Percentiles rank a stretch among this genome's conserved stretches.
These are phyloP conservation scores for Euthynnus affinis DNA, from an alignment of 2,797 vertebrate species.

Conservation along the genomic window DNA sequence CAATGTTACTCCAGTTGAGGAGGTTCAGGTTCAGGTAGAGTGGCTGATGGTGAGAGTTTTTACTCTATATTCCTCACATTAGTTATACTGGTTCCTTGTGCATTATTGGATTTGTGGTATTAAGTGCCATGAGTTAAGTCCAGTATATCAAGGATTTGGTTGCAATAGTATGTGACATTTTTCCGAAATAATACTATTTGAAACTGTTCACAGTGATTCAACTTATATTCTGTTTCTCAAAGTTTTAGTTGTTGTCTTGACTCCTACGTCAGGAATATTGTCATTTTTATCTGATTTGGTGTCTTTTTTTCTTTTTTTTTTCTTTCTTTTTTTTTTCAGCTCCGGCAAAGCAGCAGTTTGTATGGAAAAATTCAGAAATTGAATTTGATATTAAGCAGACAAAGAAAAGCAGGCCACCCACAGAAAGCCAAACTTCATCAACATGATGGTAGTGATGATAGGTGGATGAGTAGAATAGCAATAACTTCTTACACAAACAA, in stretches of 20 bases:
- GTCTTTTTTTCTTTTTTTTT: no score
- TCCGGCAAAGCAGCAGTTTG: neutral
- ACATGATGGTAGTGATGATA: neutral
- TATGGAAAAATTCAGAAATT: neutral
- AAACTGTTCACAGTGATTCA: neutral
- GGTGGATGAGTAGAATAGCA: conserved; percentile 15
- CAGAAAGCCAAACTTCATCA: conserved; percentile 24
- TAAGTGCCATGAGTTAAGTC: no score
- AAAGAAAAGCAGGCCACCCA: neutral
- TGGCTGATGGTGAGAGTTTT: no score
- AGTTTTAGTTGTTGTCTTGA: neutral
- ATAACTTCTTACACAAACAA: conserved; percentile 22
- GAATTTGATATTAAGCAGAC: neutral
- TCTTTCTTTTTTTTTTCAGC: neutral
- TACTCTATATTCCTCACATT: neutral
- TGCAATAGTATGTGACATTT: neutral
- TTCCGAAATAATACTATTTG: no score
- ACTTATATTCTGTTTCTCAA: neutral
- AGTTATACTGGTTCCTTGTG: neutral
- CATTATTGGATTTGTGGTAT: no score
- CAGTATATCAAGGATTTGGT: neutral
- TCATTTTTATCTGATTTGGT: neutral
- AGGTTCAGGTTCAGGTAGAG: no score
- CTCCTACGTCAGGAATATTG: neutral
- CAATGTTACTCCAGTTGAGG: neutral